A percentile compares a stretch with the other conserved stretches of the same genome.
These are phyloP conservation scores for Schizothorax lantsangensis DNA, from an alignment of 2,797 vertebrate species.

Conservation along the genomic window DNA sequence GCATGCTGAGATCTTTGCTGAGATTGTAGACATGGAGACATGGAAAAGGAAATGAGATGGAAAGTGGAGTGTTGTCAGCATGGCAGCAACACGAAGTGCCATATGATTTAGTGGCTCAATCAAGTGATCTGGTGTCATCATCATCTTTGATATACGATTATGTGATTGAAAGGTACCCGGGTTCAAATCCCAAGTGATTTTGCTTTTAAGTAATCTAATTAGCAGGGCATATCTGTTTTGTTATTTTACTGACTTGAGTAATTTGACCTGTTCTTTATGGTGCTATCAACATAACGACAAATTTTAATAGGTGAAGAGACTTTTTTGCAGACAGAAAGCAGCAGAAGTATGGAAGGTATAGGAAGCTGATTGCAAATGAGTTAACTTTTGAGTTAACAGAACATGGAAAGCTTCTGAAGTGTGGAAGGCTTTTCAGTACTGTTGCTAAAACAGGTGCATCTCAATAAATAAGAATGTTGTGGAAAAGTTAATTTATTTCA, in stretches of 20 bases:
- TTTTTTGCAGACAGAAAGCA: background rate
- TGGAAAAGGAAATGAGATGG: slow-evolving; percentile 16
- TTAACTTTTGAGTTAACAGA: background rate
- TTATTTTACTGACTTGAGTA: slow-evolving; percentile 5
- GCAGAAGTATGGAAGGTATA: background rate
- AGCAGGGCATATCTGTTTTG: background rate
- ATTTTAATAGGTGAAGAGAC: background rate
- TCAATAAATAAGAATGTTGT: no score
- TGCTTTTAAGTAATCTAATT: background rate
- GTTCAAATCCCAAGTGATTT: background rate
- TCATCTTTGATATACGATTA: slow-evolving; percentile 8
- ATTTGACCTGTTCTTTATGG: background rate
- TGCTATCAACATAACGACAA: background rate
- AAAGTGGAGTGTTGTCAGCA: slow-evolving; percentile 18
- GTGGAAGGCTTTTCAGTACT: background rate
- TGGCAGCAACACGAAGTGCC: background rate
- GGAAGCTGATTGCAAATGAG: no score
- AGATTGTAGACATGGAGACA: slow-evolving; percentile 12
- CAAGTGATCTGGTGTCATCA: slow-evolving; percentile 22
- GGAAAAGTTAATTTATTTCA: no score
- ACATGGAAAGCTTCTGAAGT: background rate
- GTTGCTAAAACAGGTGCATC: background rate
- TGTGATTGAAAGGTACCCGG: background rate
- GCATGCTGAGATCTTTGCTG: slow-evolving; percentile 30
- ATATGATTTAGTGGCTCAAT: slow-evolving; percentile 22